These are phyloP conservation scores for Theristicus caerulescens DNA, from an alignment of 2,113 vertebrate genomes.

Conservation along the genomic window DNA sequence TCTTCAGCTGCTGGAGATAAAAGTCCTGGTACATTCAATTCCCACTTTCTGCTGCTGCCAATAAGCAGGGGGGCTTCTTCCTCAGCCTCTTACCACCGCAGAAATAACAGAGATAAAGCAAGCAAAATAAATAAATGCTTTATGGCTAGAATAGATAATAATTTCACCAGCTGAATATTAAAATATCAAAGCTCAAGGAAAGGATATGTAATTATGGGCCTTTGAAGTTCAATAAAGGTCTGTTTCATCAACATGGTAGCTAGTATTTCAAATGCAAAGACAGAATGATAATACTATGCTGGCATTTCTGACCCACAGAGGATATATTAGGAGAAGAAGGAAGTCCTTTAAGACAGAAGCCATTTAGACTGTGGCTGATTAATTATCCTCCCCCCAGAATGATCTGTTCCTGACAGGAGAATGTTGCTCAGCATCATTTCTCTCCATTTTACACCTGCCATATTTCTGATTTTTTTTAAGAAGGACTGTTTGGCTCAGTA, in stretches of 20 bases:
- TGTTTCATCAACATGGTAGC: constrained; percentile 54
- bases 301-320: constrained; percentile 64
- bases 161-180: constrained; percentile 73
- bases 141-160: constrained; percentile 76
- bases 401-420: background rate
- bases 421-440: background rate
- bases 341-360: constrained; percentile 54
- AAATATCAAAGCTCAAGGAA: constrained; percentile 79
- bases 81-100: constrained; percentile 56
- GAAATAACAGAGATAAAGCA: constrained; percentile 74
- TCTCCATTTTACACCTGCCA: background rate
- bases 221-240: constrained; percentile 77
- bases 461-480: background rate
- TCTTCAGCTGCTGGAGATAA: constrained; percentile 69
- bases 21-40: constrained; percentile 65
- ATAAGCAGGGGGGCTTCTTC: constrained; percentile 62
- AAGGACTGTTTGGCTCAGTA: background rate
- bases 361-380: constrained; percentile 13
- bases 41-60: constrained; percentile 69
- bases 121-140: constrained; percentile 75
- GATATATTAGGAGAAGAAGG: constrained; percentile 50
- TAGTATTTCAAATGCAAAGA: constrained; percentile 65
- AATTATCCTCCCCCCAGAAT: background rate
- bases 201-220: constrained; percentile 60
- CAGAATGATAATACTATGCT: constrained; percentile 62